phyloP scores from a whole-genome alignment of 2,888 invertebrate genomes.

The Pandemis cinnamomeana region DNA sequence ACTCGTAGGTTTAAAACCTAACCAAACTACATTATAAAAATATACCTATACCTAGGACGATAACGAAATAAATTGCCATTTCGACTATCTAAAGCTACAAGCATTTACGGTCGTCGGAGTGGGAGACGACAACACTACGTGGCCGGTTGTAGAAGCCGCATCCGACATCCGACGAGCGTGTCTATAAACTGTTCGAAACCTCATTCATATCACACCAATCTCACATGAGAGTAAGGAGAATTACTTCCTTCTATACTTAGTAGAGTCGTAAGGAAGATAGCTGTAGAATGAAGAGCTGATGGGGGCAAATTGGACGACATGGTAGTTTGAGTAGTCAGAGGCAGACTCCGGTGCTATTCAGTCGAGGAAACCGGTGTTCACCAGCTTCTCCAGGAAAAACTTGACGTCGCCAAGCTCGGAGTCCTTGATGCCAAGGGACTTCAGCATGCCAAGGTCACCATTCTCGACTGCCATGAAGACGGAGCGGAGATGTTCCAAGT shows the following conservation, averaged over 20 bases:
- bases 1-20: conserved; percentile 45
- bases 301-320: conserved; percentile 87
- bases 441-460: conserved; percentile 96
- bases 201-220: conserved; percentile 57
- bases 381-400: conserved; percentile 97
- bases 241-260: conserved; percentile 77
- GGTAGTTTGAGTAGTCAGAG: conserved; percentile 86
- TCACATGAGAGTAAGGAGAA: conserved; percentile 53
- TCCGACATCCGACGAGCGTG: conserved; percentile 52
- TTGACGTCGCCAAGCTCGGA: conserved; percentile 97
- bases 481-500: conserved; percentile 95
- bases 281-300: conserved; percentile 90
- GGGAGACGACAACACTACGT: conserved; percentile 65
- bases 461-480: conserved; percentile 98
- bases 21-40: conserved; percentile 66
- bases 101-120: conserved; percentile 49
- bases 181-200: conserved; percentile 46
- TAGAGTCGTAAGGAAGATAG: conserved; percentile 85
- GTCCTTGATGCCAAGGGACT: conserved; percentile 97
- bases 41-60: conserved; percentile 61
- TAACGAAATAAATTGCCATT: conserved; percentile 61
- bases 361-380: conserved; percentile 97
- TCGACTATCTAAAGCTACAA: conserved; percentile 48
- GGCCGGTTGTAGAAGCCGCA: conserved; percentile 74
- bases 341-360: conserved; percentile 91